These are phyloP conservation scores for Engraulis encrasicolus DNA, from an alignment of 2,113 vertebrate species.

Conservation along the genomic window DNA sequence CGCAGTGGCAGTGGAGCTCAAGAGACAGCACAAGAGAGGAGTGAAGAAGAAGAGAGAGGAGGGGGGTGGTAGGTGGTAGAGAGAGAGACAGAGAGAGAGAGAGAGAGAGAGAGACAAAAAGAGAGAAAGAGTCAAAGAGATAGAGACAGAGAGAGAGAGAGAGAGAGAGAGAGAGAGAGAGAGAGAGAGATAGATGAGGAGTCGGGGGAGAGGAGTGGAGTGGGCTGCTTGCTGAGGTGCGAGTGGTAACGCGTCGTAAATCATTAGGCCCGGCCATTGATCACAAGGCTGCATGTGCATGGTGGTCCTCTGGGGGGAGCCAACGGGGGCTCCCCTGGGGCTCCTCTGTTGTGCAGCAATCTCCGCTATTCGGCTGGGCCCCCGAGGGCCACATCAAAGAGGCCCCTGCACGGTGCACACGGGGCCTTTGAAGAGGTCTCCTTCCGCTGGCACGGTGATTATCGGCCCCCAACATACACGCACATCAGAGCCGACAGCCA, in stretches of 20 bases:
- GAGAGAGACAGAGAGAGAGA: too few species aligned
- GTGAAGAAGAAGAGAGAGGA: too few species aligned
- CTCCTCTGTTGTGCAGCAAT: neutral
- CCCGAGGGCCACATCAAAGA: constrained; percentile 29
- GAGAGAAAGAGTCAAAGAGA: too few species aligned
- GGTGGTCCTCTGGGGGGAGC: too few species aligned
- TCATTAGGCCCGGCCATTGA: neutral
- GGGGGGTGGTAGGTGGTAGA: too few species aligned
- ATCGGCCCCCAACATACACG: neutral
- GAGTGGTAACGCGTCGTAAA: neutral
- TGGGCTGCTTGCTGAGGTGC: neutral
- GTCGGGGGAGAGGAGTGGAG: neutral
- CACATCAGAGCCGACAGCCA: neutral
- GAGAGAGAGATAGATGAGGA: too few species aligned
- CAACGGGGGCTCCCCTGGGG: neutral
- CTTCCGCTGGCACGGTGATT: constrained; percentile 33
- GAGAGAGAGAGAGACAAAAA: too few species aligned
- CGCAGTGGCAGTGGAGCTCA: neutral
- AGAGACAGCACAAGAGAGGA: neutral
- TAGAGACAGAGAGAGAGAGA: too few species aligned
- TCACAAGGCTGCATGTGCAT: neutral
- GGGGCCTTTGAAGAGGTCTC: constrained; percentile 36
- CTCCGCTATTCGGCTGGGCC: constrained; percentile 12
- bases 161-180: neutral
- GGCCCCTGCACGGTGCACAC: neutral